Evolutionary conservation across 2,113 vertebrate species (phyloP), one percentile per base, ranked within the genome.

Genomic region (Ariopsis seemanni): DNA sequence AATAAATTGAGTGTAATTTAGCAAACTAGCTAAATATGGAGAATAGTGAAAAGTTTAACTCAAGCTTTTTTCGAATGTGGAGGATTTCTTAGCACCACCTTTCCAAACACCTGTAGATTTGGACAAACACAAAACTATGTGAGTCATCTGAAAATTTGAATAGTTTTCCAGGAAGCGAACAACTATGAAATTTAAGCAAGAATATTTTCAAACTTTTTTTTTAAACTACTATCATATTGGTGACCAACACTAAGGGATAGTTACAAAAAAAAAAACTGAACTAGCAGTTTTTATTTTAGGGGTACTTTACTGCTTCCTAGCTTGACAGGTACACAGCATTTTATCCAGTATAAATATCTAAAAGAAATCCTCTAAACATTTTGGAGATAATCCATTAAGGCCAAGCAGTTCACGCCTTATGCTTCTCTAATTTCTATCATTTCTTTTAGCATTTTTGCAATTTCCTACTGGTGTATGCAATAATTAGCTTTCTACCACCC

Each of bases 341-440:
- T 81, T 60, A 81, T 60, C 30, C 10, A 60, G 7, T 81, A 58
- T 81, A 81, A 60, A 62, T 42, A 62, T 82, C 30, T 42, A 82
- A 62, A 82, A 82, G 27, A 82, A 81, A 42, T 62, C 55, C 30
- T 81, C 25, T 69, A 83, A 53, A 55, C 50, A 84, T 22, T 84
- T 58, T 58, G 18, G 30, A 53, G 27, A 57, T 55, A 57, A 57
- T 72, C 52, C 83, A 72, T 71, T 84, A 72, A 72, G 52, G 53
- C 30, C 79, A 82, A 82, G 65, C 83, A 53, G 67, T 84, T 84
- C 30, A 84, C 72, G 67, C 67, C 65, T 72, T 71, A 84, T 84
- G 83, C 67, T 57, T 53, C 53, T 58, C 5, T 57, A 71, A 84
- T 72, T 72, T 71, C 7, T 42, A 58, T 72, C n/a, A 58, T 84